phyloP scores from a whole-genome alignment of 2,113 vertebrate genomes.

The Variabilichromis moorii region DNA sequence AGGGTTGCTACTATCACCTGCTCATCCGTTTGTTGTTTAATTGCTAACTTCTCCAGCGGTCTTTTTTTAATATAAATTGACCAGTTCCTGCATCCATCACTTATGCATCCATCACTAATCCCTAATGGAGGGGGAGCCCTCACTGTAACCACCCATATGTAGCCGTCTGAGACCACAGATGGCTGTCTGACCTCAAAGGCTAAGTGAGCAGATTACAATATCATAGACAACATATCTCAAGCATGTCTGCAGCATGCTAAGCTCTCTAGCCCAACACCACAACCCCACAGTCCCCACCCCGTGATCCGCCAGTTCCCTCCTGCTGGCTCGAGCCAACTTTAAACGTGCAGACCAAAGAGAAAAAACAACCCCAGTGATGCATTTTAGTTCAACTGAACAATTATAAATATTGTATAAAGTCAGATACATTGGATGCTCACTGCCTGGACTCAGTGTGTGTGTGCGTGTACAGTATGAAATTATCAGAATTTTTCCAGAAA shows the following conservation, averaged over 20 bases:
- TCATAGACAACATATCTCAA: constrained; percentile 1
- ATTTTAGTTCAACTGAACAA: background rate
- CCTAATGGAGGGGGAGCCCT: background rate
- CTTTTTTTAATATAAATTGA: background rate
- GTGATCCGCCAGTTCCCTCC: background rate
- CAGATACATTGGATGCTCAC: background rate
- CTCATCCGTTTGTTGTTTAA: background rate
- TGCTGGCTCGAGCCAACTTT: background rate
- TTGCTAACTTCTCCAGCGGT: background rate
- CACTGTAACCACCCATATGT: background rate
- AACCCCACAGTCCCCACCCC: background rate
- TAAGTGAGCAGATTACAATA: constrained; percentile 31
- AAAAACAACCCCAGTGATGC: background rate
- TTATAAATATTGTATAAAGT: background rate
- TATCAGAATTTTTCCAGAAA: background rate
- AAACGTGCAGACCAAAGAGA: background rate
- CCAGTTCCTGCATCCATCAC: background rate
- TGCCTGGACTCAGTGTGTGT: background rate
- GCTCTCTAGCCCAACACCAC: background rate
- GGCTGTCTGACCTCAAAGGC: constrained; percentile 27
- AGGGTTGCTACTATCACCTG: background rate
- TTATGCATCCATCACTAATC: background rate
- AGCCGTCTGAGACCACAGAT: constrained; percentile 44
- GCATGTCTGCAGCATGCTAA: background rate
- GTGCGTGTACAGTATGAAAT: background rate